These are phyloP conservation scores for Leucopternis melanops DNA, from an alignment of 2,113 vertebrate species.

Conservation along the genomic window DNA sequence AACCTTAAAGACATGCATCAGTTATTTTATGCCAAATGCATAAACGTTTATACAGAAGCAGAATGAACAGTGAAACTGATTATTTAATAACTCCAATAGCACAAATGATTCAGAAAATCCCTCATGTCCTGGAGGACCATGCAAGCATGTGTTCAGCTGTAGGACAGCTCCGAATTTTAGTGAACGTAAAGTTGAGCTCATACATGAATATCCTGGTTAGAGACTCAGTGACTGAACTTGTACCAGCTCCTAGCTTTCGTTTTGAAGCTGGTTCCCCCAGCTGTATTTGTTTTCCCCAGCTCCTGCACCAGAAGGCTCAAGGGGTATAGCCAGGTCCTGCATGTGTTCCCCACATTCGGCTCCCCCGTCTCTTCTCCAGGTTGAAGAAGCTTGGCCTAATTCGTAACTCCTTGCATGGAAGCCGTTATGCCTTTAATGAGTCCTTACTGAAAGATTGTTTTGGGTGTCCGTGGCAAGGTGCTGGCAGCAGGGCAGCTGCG, in stretches of 20 bases:
- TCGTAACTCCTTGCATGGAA: accelerated
- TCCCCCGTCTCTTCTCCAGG: neutral
- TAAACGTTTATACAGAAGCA: neutral
- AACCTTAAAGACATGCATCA: accelerated
- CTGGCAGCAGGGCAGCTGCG: accelerated
- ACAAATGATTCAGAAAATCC: neutral
- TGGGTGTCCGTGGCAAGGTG: accelerated
- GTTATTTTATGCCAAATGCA: neutral
- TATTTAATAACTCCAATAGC: neutral
- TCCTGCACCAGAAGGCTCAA: neutral
- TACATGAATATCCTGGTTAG: neutral
- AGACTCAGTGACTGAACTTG: neutral
- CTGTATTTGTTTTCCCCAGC: neutral
- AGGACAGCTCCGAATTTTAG: neutral
- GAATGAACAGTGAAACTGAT: neutral
- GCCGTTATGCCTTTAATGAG: accelerated
- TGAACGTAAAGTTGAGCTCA: neutral
- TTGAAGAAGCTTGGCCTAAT: accelerated
- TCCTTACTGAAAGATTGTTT: accelerated
- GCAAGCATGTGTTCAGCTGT: neutral
- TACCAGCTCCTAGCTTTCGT: neutral
- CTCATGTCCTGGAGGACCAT: neutral
- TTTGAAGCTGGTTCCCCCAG: neutral
- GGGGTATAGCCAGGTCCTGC: neutral
- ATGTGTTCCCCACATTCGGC: accelerated